Base-by-base conservation (phyloP, 2,113 vertebrate species). In the Sterna hirundo region DNA sequence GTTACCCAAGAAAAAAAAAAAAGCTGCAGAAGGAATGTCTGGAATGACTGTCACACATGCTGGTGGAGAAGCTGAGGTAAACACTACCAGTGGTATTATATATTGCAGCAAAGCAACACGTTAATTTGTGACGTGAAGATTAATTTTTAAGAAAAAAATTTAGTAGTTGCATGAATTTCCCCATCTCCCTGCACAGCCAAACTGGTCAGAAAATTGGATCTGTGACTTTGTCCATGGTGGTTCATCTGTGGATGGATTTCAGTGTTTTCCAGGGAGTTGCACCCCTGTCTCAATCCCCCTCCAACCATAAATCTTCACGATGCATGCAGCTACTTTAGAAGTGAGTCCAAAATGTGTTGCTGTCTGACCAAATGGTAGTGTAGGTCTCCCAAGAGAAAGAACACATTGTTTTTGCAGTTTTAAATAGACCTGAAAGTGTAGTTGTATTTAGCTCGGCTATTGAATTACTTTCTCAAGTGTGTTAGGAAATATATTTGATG, bases 291-390 rank as follows among this genome's bases (percentile, higher is more conserved):
- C 58, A 34, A 11, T 83, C 70, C 54, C 36, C 70, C 46, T 87
- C 64, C 88, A 84, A 13, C 77, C 91, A 79, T 90, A 86, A 93
- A 93, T 95, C 90, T 94, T 94, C 70, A 66, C 22, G 6, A 52
- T 74, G 57, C 65, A 34, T 54, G 40, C 90, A 57, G 32, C 77
- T 81, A 61, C 91, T 92, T 92, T 83, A 92, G 86, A 88, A 49
- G 21, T 22, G 60, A 30, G 30, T 91, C 94, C 88, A 92, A 77
- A 96, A 82, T 62, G 65, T 70, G 72, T 95, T 86, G 60, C 89
- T 95, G 38, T 92, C 95, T 80, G 85, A 96, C 90, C 88, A 90
- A 95, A 97, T 93, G 95, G 91, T 80, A 89, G 86, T 25, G 52
- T 79, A 90, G 70, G 60, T 86, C 80, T 92, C 88, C 83, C 22